These are phyloP conservation scores for Dendrophyllia cribrosa DNA, from an alignment of 64 coral and sea anemone species.

Conservation along the genomic window DNA sequence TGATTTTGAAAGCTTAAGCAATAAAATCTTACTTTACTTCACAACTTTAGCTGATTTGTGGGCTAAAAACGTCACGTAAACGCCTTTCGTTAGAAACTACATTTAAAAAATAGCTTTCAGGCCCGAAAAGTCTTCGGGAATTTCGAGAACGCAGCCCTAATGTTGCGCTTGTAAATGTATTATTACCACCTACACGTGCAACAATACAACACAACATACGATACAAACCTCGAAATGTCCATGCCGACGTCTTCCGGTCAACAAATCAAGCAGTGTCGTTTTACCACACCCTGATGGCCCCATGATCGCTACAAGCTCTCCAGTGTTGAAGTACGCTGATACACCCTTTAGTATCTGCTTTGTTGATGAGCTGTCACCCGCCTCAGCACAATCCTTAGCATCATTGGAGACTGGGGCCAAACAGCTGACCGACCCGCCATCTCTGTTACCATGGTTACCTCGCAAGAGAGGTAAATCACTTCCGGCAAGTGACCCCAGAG, in stretches of 20 bases:
- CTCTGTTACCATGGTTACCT: not conserved
- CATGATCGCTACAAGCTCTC: constrained; percentile 38
- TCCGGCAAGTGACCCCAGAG: constrained; percentile 1
- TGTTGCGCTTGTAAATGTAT: too few species aligned
- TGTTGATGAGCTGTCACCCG: not conserved
- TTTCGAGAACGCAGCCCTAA: too few species aligned
- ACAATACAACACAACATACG: too few species aligned
- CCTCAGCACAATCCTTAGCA: not conserved
- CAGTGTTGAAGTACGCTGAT: constrained; percentile 42
- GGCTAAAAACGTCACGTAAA: too few species aligned
- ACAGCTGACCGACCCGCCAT: too few species aligned
- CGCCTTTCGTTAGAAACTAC: too few species aligned
- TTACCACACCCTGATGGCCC: constrained; percentile 31
- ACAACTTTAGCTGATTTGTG: too few species aligned
- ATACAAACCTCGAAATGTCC: constrained; percentile 24
- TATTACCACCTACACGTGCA: too few species aligned
- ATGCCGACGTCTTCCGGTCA: constrained; percentile 22
- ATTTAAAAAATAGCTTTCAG: too few species aligned
- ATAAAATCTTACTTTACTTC: too few species aligned
- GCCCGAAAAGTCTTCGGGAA: too few species aligned
- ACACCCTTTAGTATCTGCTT: constrained; percentile 39
- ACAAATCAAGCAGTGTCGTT: constrained; percentile 28
- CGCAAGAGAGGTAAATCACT: not conserved
- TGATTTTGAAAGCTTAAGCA: too few species aligned
- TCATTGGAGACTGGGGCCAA: not conserved